Conservation (phyloP, 2,888 invertebrate genomes). For the Stramonita haemastoma region DNA sequence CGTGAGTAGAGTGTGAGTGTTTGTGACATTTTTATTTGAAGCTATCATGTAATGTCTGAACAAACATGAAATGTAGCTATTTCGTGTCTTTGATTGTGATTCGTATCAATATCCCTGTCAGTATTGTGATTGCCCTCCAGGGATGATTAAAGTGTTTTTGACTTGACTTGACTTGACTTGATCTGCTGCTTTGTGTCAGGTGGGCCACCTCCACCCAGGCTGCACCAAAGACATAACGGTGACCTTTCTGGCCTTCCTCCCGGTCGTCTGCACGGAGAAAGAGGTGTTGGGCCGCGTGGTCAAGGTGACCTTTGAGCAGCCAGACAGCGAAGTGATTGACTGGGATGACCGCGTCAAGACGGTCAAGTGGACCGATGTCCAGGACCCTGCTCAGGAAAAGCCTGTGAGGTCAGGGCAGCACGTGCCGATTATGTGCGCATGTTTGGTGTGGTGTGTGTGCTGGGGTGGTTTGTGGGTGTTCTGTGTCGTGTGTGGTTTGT, state of each 20-base stretch:
- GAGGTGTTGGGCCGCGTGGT: slow-evolving; percentile 70
- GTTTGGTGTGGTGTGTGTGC: no score
- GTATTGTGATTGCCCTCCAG: no score
- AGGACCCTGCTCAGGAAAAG: slow-evolving; percentile 26
- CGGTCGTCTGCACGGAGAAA: slow-evolving; percentile 70
- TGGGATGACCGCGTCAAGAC: slow-evolving; percentile 77
- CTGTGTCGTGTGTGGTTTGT: neutral
- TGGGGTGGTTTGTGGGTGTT: neutral
- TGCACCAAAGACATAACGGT: slow-evolving; percentile 80
- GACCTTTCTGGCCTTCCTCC: slow-evolving; percentile 79
- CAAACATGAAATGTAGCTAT: no score
- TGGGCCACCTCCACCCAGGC: slow-evolving; percentile 75
- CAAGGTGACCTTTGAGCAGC: slow-evolving; percentile 74
- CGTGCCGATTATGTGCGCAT: neutral
- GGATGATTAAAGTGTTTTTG: no score
- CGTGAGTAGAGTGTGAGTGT: no score
- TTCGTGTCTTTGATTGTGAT: no score
- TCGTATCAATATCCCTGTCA: no score
- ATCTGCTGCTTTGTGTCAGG: slow-evolving; percentile 38
- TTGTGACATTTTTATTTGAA: no score
- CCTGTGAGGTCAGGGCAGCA: neutral
- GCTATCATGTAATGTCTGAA: no score
- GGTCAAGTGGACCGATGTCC: slow-evolving; percentile 75
- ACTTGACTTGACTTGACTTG: no score
- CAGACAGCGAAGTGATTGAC: slow-evolving; percentile 68